These are phyloP conservation scores for Chymomyza procnemis DNA, from an alignment of 2,888 invertebrate species.

Conservation along the genomic window DNA sequence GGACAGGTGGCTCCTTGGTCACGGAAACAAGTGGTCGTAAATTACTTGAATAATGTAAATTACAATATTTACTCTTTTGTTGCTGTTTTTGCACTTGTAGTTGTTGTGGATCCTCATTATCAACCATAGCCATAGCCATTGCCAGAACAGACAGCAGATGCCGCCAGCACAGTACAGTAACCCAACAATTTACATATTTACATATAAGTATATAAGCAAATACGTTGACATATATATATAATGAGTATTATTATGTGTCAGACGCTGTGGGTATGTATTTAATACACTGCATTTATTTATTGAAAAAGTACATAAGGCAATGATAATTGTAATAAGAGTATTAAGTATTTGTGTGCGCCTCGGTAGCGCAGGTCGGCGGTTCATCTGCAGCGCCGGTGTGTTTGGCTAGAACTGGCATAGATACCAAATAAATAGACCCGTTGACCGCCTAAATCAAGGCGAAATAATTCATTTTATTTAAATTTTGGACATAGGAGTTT, in stretches of 20 bases:
- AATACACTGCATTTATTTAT: background rate
- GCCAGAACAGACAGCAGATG: background rate
- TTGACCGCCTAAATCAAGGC: too few species aligned
- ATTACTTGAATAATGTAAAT: conserved; percentile 70
- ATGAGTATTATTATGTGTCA: conserved; percentile 66
- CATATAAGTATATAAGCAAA: background rate
- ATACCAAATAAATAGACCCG: too few species aligned
- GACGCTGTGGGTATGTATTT: conserved; percentile 33
- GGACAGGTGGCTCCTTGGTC: conserved; percentile 25
- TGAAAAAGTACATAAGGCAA: background rate
- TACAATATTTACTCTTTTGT: conserved; percentile 65
- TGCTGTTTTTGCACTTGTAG: conserved; percentile 17
- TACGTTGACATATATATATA: conserved; percentile 9
- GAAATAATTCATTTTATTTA: too few species aligned
- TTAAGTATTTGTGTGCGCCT: too few species aligned
- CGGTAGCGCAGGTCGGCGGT: too few species aligned
- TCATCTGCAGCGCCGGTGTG: too few species aligned
- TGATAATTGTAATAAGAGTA: too few species aligned
- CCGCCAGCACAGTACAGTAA: background rate
- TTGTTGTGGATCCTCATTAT: conserved; percentile 5
- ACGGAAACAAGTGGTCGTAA: conserved; percentile 61
- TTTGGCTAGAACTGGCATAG: too few species aligned
- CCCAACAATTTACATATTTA: background rate
- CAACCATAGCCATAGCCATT: background rate
- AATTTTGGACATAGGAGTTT: too few species aligned